Percentiles rank a stretch among this genome's conserved stretches.
Evolutionary conservation across 2,113 vertebrate genomes (phyloP).

Genomic region (Orientallactaga bullata): DNA sequence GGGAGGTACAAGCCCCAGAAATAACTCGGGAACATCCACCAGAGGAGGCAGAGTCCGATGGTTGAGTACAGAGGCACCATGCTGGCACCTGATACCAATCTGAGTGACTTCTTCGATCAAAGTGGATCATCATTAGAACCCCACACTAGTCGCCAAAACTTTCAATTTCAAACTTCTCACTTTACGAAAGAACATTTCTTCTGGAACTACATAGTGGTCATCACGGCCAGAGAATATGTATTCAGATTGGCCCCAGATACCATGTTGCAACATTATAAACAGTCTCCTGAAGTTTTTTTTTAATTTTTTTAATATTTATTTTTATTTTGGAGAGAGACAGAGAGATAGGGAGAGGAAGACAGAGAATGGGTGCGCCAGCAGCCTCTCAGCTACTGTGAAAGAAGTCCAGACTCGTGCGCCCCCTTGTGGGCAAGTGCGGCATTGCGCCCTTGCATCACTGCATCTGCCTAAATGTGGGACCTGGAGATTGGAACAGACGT

Average conservation of each 20-base stretch:
- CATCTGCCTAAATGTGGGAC: too few species aligned
- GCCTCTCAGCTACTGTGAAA: too few species aligned
- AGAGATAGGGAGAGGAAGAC: too few species aligned
- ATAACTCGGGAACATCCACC: background rate
- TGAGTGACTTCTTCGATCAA: background rate
- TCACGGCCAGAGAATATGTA: background rate
- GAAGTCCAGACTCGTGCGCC: too few species aligned
- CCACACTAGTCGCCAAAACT: background rate
- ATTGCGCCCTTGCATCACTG: too few species aligned
- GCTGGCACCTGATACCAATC: background rate
- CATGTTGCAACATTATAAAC: background rate
- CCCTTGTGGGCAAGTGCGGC: too few species aligned
- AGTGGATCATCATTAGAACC: background rate
- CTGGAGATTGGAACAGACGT: too few species aligned
- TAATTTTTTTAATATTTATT: too few species aligned
- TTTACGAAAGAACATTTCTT: background rate
- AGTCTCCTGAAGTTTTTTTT: too few species aligned
- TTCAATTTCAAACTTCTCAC: background rate
- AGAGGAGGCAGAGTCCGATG: background rate
- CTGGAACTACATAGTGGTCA: background rate
- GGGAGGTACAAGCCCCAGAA: background rate
- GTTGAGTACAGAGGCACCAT: background rate
- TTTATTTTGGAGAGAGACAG: too few species aligned
- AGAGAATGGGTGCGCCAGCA: too few species aligned
- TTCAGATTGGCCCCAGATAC: background rate